Percentiles rank a stretch among this genome's conserved stretches.
These are phyloP conservation scores for Saturnia pavonia DNA, from an alignment of 2,888 invertebrate species.

Conservation along the genomic window DNA sequence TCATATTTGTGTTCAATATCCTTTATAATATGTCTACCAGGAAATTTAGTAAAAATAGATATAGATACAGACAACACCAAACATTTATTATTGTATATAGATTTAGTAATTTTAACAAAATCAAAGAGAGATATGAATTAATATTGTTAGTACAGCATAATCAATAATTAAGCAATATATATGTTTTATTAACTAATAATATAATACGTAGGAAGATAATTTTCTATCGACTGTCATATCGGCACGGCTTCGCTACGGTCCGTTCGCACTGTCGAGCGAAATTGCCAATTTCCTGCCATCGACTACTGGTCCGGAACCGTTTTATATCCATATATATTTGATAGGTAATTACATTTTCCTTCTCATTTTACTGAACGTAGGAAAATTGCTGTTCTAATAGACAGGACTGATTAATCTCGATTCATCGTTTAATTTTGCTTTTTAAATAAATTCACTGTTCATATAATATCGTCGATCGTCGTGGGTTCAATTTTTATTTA, in stretches of 20 bases:
- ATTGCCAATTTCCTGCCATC: constrained; percentile 71
- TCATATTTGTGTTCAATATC: too few species aligned
- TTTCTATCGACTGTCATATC: constrained; percentile 16
- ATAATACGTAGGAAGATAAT: background rate
- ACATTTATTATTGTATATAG: too few species aligned
- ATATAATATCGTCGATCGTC: background rate
- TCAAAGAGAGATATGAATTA: too few species aligned
- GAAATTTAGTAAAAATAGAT: too few species aligned
- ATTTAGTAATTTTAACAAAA: too few species aligned
- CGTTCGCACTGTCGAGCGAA: constrained; percentile 44
- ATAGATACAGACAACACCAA: too few species aligned
- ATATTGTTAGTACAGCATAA: too few species aligned
- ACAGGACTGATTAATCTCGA: background rate
- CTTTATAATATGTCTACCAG: too few species aligned
- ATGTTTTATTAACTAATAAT: background rate
- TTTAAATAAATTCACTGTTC: background rate
- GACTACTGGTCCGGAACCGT: constrained; percentile 42
- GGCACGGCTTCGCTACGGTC: background rate
- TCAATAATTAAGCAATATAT: too few species aligned
- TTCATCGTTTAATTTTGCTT: background rate
- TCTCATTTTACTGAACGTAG: constrained; percentile 30
- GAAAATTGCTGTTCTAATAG: constrained; percentile 3
- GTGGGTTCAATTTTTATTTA: too few species aligned
- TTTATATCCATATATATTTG: constrained; percentile 40
- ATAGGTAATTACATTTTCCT: constrained; percentile 48